phyloP scores from a whole-genome alignment of 1,140 invertebrate species.

The Drosophila auraria region DNA sequence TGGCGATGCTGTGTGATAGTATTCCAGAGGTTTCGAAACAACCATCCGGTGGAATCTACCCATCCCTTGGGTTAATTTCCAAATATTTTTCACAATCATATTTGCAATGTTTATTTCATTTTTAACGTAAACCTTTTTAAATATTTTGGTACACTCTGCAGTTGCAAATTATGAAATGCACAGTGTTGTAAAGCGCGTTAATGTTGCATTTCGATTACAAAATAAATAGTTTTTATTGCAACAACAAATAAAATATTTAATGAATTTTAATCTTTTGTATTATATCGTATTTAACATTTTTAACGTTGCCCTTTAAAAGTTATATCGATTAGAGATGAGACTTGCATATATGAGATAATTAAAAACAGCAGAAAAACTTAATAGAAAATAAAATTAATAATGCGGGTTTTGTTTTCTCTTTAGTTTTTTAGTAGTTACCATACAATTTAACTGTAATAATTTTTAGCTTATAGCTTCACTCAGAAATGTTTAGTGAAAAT shows the following conservation, averaged over 20 bases:
- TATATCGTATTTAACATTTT: not conserved
- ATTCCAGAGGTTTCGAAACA: conserved; percentile 30
- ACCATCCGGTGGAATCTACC: conserved; percentile 23
- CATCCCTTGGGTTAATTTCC: conserved; percentile 47
- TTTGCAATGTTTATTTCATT: conserved; percentile 51
- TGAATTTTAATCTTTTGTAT: not conserved
- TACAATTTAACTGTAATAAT: no score
- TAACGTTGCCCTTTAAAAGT: not conserved
- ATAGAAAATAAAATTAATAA: no score
- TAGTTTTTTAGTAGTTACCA: no score
- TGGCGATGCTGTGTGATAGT: not conserved
- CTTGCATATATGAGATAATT: not conserved
- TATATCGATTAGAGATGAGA: not conserved
- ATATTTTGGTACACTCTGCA: not conserved
- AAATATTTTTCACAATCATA: conserved; percentile 64
- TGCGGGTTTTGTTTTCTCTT: no score
- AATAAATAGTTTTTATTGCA: conserved; percentile 2
- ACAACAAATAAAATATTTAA: not conserved
- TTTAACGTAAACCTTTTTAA: conserved; percentile 22
- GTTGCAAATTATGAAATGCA: conserved; percentile 64
- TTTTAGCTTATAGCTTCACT: no score
- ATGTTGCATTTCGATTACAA: not conserved
- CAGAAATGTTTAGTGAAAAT: no score
- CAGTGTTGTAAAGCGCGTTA: conserved; percentile 53
- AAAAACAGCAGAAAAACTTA: no score